Percentiles rank a stretch among this genome's conserved stretches.
phyloP scores from a whole-genome alignment of 2,888 invertebrate genomes.

The Stenodera caucasica region DNA sequence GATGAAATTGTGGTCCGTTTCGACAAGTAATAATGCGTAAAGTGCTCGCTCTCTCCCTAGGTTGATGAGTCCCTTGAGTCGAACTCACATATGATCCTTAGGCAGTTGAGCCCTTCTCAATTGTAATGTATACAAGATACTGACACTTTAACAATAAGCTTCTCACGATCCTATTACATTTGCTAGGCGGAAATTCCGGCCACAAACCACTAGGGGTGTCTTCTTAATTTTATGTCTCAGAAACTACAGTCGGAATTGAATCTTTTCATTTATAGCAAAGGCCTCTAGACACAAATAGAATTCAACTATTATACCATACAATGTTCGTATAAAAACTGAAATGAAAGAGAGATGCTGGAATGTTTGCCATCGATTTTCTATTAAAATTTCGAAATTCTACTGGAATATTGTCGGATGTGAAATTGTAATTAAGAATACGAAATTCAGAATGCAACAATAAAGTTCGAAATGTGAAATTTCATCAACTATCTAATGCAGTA shows the following conservation, averaged over 20 bases:
- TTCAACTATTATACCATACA: neutral
- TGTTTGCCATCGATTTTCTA: no score
- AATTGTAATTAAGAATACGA: no score
- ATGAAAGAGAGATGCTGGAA: no score
- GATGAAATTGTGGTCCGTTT: neutral
- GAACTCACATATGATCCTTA: conserved; percentile 34
- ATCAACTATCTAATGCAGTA: no score
- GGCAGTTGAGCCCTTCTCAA: conserved; percentile 30
- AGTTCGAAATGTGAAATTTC: no score
- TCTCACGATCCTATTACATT: conserved; percentile 36
- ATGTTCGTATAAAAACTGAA: no score
- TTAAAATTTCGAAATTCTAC: no score
- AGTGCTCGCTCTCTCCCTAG: neutral
- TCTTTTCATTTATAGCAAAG: conserved; percentile 3
- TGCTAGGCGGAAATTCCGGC: conserved; percentile 17
- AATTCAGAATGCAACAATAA: no score
- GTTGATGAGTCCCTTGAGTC: conserved; percentile 28
- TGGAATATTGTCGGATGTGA: no score
- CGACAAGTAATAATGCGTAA: neutral
- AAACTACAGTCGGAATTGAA: neutral
- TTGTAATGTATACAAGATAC: neutral
- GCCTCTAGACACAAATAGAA: neutral
- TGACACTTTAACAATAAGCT: conserved; percentile 36
- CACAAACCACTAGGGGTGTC: neutral
- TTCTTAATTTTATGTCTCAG: conserved; percentile 1